A percentile compares a stretch with the other conserved stretches of the same genome.
Evolutionary conservation across 2,113 vertebrate genomes (phyloP).

Genomic region (Candoia aspera): DNA sequence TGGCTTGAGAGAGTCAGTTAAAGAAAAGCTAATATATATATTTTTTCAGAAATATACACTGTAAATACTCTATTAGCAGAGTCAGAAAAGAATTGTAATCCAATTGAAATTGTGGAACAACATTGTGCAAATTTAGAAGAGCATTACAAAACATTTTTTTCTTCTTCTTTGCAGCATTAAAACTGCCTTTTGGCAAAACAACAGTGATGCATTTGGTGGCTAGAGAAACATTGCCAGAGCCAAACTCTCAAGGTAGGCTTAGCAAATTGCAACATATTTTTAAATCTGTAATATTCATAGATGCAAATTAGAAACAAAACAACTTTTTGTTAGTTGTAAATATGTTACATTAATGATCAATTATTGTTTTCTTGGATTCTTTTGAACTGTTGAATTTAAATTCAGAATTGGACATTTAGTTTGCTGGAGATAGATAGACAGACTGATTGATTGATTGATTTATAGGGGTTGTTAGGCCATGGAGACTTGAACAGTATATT

Average conservation of each 20-base stretch:
- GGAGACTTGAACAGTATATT: not conserved
- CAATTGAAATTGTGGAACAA: not conserved
- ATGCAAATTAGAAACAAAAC: not conserved
- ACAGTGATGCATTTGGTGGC: constrained; percentile 99
- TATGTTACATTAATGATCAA: constrained; percentile 3
- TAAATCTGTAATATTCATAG: not conserved
- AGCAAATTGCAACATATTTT: not conserved
- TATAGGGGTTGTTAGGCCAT: not conserved
- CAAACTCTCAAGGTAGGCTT: constrained; percentile 96
- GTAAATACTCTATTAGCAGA: not conserved
- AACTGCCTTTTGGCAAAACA: constrained; percentile 97
- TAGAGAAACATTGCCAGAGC: constrained; percentile 98
- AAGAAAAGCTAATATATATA: not conserved
- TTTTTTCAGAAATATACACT: not conserved
- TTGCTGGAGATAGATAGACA: not conserved
- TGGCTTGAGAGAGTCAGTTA: not conserved
- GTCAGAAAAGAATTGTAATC: constrained; percentile 22
- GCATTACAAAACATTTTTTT: constrained; percentile 21
- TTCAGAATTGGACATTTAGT: constrained; percentile 9
- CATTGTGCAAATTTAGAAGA: not conserved
- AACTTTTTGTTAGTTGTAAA: not conserved
- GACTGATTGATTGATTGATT: too few species aligned
- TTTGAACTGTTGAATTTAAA: constrained; percentile 3
- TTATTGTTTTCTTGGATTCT: not conserved
- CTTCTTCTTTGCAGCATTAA: constrained; percentile 83